These are phyloP conservation scores for Catostomus latipinnis DNA, from an alignment of 2,797 vertebrate genomes.

Conservation along the genomic window DNA sequence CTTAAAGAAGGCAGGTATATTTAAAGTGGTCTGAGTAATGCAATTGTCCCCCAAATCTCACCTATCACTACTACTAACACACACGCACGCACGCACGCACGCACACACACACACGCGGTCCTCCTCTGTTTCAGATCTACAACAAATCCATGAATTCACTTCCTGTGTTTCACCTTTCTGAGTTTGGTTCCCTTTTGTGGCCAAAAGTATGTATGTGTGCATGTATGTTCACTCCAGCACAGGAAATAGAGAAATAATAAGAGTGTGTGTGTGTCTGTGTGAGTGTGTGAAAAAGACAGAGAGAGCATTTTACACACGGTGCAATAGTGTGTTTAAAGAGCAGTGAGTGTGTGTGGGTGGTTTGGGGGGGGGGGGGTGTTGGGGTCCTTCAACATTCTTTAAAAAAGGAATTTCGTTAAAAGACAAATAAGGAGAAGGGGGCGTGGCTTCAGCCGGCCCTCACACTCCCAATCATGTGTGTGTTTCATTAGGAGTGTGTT, in stretches of 20 bases:
- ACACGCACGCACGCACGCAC: too few species aligned
- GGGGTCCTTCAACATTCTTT: slow-evolving; percentile 72
- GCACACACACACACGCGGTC: too few species aligned
- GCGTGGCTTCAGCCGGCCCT: slow-evolving; percentile 48
- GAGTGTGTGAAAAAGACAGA: background rate
- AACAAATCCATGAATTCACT: background rate
- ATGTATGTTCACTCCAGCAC: slow-evolving; percentile 6
- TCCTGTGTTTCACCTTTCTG: slow-evolving; percentile 8
- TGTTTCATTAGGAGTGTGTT: slow-evolving; percentile 40
- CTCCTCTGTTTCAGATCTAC: background rate
- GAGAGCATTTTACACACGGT: slow-evolving; percentile 20
- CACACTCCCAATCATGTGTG: slow-evolving; percentile 42
- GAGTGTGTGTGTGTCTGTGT: slow-evolving; percentile 24
- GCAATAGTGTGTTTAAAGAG: slow-evolving; percentile 19
- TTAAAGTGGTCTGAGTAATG: too few species aligned
- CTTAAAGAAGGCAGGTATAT: too few species aligned
- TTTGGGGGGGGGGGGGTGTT: slow-evolving; percentile 56
- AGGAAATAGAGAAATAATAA: slow-evolving; percentile 59
- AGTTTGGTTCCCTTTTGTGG: background rate
- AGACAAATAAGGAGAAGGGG: slow-evolving; percentile 74
- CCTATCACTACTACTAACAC: too few species aligned
- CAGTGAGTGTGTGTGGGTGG: slow-evolving; percentile 46
- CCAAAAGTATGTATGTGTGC: background rate
- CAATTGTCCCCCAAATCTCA: too few species aligned
- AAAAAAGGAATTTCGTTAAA: slow-evolving; percentile 78